These are phyloP conservation scores for Lordiphosa fenestrarum DNA, from an alignment of 2,888 invertebrate species.

Conservation along the genomic window DNA sequence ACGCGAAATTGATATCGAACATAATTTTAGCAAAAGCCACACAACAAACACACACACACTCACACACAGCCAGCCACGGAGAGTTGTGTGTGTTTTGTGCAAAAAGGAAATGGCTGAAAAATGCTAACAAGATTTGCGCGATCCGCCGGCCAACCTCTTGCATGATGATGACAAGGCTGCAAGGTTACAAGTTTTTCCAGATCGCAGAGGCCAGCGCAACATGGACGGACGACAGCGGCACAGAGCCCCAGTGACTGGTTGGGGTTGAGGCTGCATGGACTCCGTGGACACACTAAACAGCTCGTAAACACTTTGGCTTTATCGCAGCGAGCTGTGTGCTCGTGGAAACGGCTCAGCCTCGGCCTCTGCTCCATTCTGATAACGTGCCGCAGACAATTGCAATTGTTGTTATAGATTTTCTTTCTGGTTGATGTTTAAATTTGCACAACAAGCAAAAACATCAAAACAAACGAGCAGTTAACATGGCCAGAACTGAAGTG, in stretches of 20 bases:
- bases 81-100: conserved; percentile 1
- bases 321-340: conserved; percentile 37
- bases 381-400: conserved; percentile 61
- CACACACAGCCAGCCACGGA: conserved; percentile 1
- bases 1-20: conserved; percentile 75
- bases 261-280: conserved; percentile 1
- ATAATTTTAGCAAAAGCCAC: conserved; percentile 60
- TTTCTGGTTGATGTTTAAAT: conserved; percentile 58
- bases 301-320: conserved; percentile 69
- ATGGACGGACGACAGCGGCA: conserved; percentile 15
- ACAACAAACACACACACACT: conserved; percentile 31
- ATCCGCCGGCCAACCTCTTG: conserved; percentile 36
- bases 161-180: conserved; percentile 65
- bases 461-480: conserved; percentile 8
- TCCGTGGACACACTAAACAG: conserved; percentile 54
- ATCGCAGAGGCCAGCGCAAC: conserved; percentile 30
- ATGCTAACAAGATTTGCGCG: conserved; percentile 70
- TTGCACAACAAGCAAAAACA: conserved; percentile 37
- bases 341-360: conserved; percentile 4
- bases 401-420: conserved; percentile 48
- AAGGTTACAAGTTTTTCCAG: conserved; percentile 74
- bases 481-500: background rate
- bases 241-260: conserved; percentile 25
- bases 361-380: conserved; percentile 30
- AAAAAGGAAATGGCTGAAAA: conserved; percentile 68